Conservation (phyloP, 2,113 vertebrate species). For the Reinhardtius hippoglossoides region DNA sequence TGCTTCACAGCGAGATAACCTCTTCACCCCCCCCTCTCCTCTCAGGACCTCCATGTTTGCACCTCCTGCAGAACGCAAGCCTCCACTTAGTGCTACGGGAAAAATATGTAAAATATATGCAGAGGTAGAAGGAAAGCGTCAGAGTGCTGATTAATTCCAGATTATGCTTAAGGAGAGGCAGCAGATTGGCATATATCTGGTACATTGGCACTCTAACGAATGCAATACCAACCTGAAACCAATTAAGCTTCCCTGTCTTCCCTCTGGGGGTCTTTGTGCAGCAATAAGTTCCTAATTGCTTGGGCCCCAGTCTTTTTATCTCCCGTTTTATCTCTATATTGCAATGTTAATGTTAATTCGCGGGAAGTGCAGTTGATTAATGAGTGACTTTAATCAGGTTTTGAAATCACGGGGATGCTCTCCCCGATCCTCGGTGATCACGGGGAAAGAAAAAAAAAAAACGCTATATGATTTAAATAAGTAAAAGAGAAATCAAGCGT, state of each 20-base stretch:
- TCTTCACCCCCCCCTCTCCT: background rate
- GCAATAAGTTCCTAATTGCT: constrained; percentile 76
- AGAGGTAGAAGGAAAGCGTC: background rate
- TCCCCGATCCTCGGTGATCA: constrained; percentile 23
- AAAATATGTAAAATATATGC: constrained; percentile 22
- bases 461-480: constrained; percentile 21
- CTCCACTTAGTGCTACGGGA: background rate
- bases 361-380: constrained; percentile 61
- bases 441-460: background rate
- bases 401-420: constrained; percentile 31
- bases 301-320: constrained; percentile 56
- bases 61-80: background rate
- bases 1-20: background rate
- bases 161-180: constrained; percentile 35
- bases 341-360: constrained; percentile 69
- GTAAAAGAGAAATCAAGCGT: background rate
- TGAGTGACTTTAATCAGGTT: constrained; percentile 59
- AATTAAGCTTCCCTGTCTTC: constrained; percentile 68
- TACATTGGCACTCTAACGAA: constrained; percentile 41
- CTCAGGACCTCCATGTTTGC: background rate
- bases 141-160: constrained; percentile 42
- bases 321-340: constrained; percentile 64
- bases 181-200: constrained; percentile 36
- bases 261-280: constrained; percentile 69
- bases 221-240: constrained; percentile 67